phyloP scores from a whole-genome alignment of 2,113 vertebrate species.

The Leptocoma aspasia region DNA sequence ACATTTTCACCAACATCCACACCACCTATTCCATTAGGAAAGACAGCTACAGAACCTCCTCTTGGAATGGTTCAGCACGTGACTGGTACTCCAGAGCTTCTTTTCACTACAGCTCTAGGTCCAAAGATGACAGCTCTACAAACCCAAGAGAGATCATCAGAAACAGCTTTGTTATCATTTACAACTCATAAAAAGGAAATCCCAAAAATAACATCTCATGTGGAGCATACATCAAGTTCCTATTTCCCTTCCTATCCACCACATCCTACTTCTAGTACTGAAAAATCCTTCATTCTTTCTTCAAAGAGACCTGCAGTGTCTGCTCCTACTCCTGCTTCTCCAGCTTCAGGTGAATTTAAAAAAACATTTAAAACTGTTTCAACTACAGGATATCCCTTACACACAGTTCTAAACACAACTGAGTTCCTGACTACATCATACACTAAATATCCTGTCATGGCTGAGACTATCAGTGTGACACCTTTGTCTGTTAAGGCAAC shows the following conservation, averaged over 20 bases:
- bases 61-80: neutral
- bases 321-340: neutral
- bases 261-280: neutral
- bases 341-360: slow-evolving; percentile 21
- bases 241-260: neutral
- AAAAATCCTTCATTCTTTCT: neutral
- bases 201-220: neutral
- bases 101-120: neutral
- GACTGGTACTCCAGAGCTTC: neutral
- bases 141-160: neutral
- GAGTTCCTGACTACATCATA: neutral
- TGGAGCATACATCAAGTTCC: neutral
- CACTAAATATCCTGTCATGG: neutral
- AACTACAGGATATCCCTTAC: neutral
- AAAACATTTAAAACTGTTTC: slow-evolving; percentile 43
- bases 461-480: neutral
- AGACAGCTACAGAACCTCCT: neutral
- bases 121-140: neutral
- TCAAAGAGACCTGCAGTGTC: neutral
- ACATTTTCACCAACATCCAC: neutral
- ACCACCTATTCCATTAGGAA: neutral
- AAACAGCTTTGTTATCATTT: neutral
- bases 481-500: neutral
- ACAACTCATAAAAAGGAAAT: neutral
- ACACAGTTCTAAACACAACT: neutral